Percentiles rank a stretch among this genome's conserved stretches.
Conservation (phyloP, 2,797 vertebrate genomes). For the Peromyscus nudipes region DNA sequence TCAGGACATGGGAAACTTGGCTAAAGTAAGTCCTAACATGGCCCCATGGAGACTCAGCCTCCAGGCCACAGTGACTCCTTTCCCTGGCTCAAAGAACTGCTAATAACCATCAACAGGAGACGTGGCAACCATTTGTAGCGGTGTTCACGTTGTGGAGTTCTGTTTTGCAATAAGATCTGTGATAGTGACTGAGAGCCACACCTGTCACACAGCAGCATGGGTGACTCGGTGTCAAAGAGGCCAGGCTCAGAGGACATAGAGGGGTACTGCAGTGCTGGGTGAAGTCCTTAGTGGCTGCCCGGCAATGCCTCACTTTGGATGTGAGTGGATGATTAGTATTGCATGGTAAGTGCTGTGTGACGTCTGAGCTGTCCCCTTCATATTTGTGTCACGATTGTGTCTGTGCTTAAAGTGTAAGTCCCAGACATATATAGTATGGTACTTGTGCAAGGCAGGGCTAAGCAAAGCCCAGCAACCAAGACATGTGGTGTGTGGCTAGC, state of each 20-base stretch:
- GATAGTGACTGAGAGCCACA: background rate
- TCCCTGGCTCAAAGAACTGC: background rate
- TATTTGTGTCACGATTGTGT: background rate
- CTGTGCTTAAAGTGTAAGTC: background rate
- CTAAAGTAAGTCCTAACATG: background rate
- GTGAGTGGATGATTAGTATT: background rate
- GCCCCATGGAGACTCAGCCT: background rate
- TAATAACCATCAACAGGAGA: background rate
- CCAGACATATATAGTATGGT: background rate
- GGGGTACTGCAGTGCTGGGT: too few relatives aligned
- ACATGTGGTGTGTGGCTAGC: rapidly evolving
- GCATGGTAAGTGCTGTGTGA: background rate
- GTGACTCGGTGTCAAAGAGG: background rate
- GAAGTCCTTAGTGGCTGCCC: background rate
- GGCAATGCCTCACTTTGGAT: background rate
- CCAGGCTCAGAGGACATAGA: background rate
- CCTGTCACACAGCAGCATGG: background rate
- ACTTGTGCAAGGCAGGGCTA: background rate
- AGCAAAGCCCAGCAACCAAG: too few relatives aligned
- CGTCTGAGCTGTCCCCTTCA: background rate
- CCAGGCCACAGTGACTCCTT: background rate
- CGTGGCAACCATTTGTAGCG: background rate
- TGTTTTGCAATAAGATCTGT: background rate
- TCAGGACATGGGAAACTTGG: background rate
- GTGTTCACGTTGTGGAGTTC: background rate